Percentiles rank a stretch among this genome's conserved stretches.
These are phyloP conservation scores for Cyrtorhinus lividipennis DNA, from an alignment of 1,140 invertebrate species.

Conservation along the genomic window DNA sequence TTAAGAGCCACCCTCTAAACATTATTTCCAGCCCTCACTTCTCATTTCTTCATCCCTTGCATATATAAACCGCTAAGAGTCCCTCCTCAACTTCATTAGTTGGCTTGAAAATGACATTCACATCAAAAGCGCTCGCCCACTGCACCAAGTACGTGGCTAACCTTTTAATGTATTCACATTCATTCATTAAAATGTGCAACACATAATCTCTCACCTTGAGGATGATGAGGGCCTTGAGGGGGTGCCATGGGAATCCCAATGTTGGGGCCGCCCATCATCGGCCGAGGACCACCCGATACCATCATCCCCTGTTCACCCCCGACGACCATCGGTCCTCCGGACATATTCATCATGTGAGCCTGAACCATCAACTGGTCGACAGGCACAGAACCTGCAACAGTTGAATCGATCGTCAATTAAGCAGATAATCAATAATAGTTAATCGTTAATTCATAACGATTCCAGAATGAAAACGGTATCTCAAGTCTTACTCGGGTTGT, in stretches of 20 bases:
- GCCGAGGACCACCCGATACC: background rate
- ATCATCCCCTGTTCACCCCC: background rate
- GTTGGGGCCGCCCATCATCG: background rate
- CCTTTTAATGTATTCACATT: background rate
- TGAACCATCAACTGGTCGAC: background rate
- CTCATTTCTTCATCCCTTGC: too few species aligned
- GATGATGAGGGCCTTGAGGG: background rate
- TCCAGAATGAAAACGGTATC: background rate
- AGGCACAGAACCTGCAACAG: background rate
- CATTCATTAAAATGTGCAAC: background rate
- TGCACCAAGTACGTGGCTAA: background rate
- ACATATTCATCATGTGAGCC: background rate
- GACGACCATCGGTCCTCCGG: background rate
- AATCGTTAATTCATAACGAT: background rate
- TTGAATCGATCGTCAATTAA: background rate
- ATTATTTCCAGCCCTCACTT: too few species aligned
- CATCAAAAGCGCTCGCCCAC: background rate
- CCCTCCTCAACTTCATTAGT: too few species aligned
- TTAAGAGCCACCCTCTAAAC: too few species aligned
- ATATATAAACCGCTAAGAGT: too few species aligned
- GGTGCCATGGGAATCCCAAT: background rate
- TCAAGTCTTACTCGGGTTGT: constrained; percentile 1
- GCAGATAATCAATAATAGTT: background rate
- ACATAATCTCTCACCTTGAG: background rate
- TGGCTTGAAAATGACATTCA: too few species aligned